phyloP scores from a whole-genome alignment of 2,888 invertebrate genomes.

The Pristionchus mayeri region DNA sequence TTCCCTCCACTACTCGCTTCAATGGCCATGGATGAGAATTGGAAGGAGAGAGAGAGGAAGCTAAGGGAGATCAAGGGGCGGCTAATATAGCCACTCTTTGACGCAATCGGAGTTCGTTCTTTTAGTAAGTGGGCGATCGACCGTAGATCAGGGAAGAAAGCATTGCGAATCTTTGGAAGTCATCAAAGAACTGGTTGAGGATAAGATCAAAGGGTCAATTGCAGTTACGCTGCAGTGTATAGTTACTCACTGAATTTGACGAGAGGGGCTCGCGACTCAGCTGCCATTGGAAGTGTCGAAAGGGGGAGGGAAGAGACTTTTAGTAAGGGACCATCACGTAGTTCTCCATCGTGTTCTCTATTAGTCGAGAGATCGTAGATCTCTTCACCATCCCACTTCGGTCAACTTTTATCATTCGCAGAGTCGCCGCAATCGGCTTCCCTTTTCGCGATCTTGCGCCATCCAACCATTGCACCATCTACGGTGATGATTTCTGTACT shows the following conservation, averaged over 20 bases:
- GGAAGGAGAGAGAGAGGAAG: background rate
- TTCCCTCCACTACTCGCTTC: background rate
- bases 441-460: background rate
- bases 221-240: background rate
- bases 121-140: conserved; percentile 1
- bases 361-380: conserved; percentile 31
- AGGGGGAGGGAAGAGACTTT: background rate
- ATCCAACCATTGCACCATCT: background rate
- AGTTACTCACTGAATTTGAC: background rate
- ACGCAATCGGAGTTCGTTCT: background rate
- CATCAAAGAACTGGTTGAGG: background rate
- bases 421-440: background rate
- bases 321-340: background rate
- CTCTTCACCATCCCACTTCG: background rate
- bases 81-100: conserved; percentile 5
- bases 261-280: background rate
- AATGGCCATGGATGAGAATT: conserved; percentile 12
- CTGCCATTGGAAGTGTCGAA: background rate
- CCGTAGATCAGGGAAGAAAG: conserved; percentile 18
- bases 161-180: background rate
- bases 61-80: background rate
- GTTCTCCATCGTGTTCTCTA: conserved; percentile 6
- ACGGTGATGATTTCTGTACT: background rate
- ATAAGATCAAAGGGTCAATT: background rate
- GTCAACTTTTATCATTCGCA: background rate